Evolutionary conservation across 2,797 vertebrate genomes (phyloP), one percentile per base, ranked within the genome.

Genomic region (Spizella passerina): DNA sequence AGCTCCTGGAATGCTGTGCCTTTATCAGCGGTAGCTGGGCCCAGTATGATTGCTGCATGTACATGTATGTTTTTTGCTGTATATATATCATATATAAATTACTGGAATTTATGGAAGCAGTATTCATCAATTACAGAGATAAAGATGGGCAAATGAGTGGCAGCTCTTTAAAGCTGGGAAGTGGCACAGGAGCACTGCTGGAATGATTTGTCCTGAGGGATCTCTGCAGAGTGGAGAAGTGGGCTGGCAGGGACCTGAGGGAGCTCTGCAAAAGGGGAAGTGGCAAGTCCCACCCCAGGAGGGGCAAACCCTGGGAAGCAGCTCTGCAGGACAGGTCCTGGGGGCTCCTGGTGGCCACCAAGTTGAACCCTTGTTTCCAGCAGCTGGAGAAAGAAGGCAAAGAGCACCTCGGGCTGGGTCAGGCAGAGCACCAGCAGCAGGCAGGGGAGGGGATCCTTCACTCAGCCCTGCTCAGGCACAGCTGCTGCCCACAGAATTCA

Each of bases 181-280:
- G 50, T 47, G 30, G 8, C 55, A 44, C 6, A 49, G 15, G 30
- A 57, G 21, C 26, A 8, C 3, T 59, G 43, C 36, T 79, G 47
- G 26, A 72, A 68, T 57, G 7, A 19, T 61, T 71, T 78, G 30
- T 56, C n/a, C 34, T 41, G 34, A 16, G 27, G 14, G 29, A 47
- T n/a, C 16, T 34, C 8, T 0, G 2, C 14, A 53, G 36, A 22
- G 64, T 80, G 72, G 39, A 80, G 38, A 38, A 82, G 21, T 6
- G 49, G 29, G 15, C 49, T 41, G 70, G 4, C 2, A 23, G 44
- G 22, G 34, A 19, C 8, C 29, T 36, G 8, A 2, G 0, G 1
- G 44, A 71, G 32, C 47, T 66, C 43, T 52, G 3, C 10, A 18
- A 60, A 18, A 60, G 56, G 12, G 12, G 4, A 50, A 50, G 7